Conservation (phyloP, 2,888 invertebrate species). For the Sipha maydis region DNA sequence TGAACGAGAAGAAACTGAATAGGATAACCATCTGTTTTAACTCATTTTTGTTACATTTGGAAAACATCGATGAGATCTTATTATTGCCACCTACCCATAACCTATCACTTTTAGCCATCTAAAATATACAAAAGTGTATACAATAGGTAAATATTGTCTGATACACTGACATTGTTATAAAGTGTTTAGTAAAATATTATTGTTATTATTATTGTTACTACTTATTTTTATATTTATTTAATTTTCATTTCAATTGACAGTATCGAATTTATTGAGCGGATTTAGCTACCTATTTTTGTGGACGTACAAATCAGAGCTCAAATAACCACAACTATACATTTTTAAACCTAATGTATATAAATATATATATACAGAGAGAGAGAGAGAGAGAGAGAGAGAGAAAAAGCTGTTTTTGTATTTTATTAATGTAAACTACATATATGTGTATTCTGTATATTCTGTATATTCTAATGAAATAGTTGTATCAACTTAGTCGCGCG, state of each 20-base stretch:
- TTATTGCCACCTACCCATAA: slow-evolving; percentile 18
- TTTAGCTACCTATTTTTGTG: slow-evolving; percentile 54
- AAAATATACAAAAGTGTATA: not conserved
- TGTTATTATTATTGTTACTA: slow-evolving; percentile 2
- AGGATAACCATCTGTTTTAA: slow-evolving; percentile 34
- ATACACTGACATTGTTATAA: slow-evolving; percentile 19
- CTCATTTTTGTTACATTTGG: not conserved
- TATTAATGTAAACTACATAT: not conserved
- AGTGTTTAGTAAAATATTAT: slow-evolving; percentile 38
- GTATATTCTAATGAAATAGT: not conserved
- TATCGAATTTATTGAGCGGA: slow-evolving; percentile 52
- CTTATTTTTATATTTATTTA: slow-evolving; percentile 25
- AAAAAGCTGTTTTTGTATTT: not conserved
- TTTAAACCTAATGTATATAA: too few species aligned
- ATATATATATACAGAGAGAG: too few species aligned
- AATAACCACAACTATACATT: not conserved
- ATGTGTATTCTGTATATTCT: too few species aligned
- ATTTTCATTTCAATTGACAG: slow-evolving; percentile 8
- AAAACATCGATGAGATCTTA: slow-evolving; percentile 14
- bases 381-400: too few species aligned
- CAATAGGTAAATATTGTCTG: slow-evolving; percentile 29
- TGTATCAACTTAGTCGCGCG: not conserved
- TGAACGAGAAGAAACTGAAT: not conserved
- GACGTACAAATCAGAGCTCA: not conserved
- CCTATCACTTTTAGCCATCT: slow-evolving; percentile 37